Evolutionary conservation across 2,797 vertebrate genomes (phyloP).

Genomic region (Macropus fuliginosus): DNA sequence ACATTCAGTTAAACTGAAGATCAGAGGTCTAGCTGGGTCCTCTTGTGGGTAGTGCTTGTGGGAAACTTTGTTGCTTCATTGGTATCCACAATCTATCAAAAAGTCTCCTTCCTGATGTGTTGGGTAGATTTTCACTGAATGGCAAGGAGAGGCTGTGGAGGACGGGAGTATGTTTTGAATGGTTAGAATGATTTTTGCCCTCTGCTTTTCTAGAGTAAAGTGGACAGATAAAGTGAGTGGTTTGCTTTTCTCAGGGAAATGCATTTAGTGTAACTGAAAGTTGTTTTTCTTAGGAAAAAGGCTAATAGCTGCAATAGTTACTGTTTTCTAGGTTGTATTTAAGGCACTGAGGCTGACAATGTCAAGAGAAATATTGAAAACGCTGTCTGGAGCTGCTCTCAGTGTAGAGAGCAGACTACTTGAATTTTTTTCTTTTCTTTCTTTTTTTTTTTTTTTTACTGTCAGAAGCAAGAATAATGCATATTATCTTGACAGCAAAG

Average conservation of each 20-base stretch:
- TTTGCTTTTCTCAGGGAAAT: not conserved
- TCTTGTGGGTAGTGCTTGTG: not conserved
- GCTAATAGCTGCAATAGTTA: not conserved
- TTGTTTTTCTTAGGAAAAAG: constrained; percentile 20
- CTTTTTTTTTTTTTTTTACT: constrained; percentile 52
- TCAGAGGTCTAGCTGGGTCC: not conserved
- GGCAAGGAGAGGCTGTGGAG: not conserved
- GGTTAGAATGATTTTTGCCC: not conserved
- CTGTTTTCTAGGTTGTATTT: not conserved
- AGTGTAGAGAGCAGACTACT: not conserved
- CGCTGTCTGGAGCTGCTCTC: constrained; percentile 6
- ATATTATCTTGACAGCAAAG: constrained; percentile 59
- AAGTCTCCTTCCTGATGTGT: not conserved
- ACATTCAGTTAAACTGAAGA: not conserved
- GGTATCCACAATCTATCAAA: not conserved
- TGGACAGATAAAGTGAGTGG: not conserved
- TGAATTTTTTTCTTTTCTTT: constrained; percentile 36
- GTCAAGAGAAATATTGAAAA: constrained; percentile 34
- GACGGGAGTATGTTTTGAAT: not conserved
- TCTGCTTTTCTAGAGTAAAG: not conserved
- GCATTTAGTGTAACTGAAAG: constrained; percentile 4
- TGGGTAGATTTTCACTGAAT: not conserved
- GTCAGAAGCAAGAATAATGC: constrained; percentile 44
- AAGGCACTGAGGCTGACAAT: constrained; percentile 3
- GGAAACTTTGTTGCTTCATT: not conserved